These are phyloP conservation scores for Cyprinodon brontotheroides DNA, from an alignment of 2,113 vertebrate species.

Conservation along the genomic window DNA sequence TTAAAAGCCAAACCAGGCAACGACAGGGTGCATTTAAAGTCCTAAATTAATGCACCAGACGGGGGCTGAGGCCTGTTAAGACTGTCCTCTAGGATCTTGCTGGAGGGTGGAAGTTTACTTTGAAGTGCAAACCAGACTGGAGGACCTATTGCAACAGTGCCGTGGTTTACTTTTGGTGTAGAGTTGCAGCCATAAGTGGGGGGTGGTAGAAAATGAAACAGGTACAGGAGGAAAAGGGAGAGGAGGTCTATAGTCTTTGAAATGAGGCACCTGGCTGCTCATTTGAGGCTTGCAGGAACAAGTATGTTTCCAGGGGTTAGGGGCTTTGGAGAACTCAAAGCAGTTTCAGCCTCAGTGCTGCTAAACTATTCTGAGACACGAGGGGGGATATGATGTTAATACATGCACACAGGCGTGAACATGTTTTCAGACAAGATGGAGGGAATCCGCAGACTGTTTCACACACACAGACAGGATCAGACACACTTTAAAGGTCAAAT, in stretches of 20 bases:
- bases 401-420: slow-evolving; percentile 59
- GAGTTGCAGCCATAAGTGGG: slow-evolving; percentile 55
- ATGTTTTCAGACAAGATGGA: slow-evolving; percentile 61
- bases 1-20: not conserved
- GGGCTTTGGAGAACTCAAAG: slow-evolving; percentile 63
- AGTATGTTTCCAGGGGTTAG: slow-evolving; percentile 70
- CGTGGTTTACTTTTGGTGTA: slow-evolving; percentile 55
- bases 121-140: slow-evolving; percentile 71
- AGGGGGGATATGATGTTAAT: slow-evolving; percentile 55
- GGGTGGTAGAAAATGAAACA: slow-evolving; percentile 30
- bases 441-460: slow-evolving; percentile 41
- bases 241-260: slow-evolving; percentile 55
- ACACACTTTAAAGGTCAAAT: too few relatives aligned
- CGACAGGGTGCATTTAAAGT: slow-evolving; percentile 16
- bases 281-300: slow-evolving; percentile 69
- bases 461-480: not conserved
- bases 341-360: slow-evolving; percentile 42
- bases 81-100: slow-evolving; percentile 51
- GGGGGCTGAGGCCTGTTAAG: slow-evolving; percentile 40
- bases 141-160: slow-evolving; percentile 70
- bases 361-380: slow-evolving; percentile 53
- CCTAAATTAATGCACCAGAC: slow-evolving; percentile 48
- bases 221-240: slow-evolving; percentile 36
- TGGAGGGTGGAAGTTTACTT: slow-evolving; percentile 67
- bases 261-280: slow-evolving; percentile 69